Conservation (phyloP, 2,113 vertebrate species). For the Hypanus sabinus region DNA sequence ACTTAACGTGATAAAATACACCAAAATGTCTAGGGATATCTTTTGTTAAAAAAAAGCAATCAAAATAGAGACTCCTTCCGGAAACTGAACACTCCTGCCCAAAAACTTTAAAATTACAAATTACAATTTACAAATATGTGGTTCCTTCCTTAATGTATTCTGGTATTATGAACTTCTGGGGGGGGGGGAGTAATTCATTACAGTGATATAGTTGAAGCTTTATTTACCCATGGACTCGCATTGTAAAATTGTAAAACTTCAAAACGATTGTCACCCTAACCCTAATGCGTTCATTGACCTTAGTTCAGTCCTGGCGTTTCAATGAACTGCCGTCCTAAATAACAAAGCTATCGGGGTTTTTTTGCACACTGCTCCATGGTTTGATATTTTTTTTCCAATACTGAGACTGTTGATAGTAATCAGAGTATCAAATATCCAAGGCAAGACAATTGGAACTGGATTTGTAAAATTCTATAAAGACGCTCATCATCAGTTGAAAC, state of each 20-base stretch:
- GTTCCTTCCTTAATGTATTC: neutral
- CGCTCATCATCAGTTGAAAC: neutral
- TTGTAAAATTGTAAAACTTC: constrained; percentile 10
- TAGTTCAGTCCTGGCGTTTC: neutral
- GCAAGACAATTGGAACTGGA: neutral
- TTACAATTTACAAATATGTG: neutral
- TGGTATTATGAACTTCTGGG: too few relatives aligned
- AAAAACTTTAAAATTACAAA: neutral
- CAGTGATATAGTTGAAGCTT: neutral
- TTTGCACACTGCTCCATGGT: neutral
- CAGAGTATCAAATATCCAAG: neutral
- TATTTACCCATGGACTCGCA: neutral
- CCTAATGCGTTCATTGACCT: neutral
- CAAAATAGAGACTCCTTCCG: neutral
- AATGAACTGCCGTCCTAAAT: neutral
- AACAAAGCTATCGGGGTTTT: neutral
- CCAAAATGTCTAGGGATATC: too few relatives aligned
- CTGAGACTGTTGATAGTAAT: neutral
- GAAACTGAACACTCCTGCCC: neutral
- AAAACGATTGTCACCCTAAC: neutral
- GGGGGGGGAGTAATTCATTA: neutral
- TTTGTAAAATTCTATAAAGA: neutral
- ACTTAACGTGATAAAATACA: neutral
- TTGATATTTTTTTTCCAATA: too few relatives aligned
- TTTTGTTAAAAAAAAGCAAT: neutral